phyloP scores from a whole-genome alignment of 2,888 invertebrate genomes.

The Sussaba pulchella region DNA sequence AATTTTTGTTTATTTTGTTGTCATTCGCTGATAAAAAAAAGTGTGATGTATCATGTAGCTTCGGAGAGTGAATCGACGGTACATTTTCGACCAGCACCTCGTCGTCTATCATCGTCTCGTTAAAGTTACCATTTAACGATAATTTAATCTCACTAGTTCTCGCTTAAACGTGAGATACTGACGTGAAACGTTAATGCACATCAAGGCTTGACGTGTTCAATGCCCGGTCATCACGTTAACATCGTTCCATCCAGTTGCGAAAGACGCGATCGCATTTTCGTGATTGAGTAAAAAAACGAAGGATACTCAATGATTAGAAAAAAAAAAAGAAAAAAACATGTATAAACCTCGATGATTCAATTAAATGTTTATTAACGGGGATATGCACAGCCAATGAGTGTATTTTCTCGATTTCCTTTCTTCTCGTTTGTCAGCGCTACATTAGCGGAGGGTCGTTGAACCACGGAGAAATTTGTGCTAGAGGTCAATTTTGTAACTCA shows the following conservation, averaged over 20 bases:
- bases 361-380: no score
- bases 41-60: slow-evolving; percentile 33
- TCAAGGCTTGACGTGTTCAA: slow-evolving; percentile 8
- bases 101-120: slow-evolving; percentile 11
- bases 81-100: slow-evolving; percentile 1
- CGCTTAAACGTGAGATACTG: slow-evolving; percentile 17
- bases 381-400: no score
- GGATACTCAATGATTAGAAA: no score
- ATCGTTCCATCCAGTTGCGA: slow-evolving; percentile 67
- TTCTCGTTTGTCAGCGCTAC: no score
- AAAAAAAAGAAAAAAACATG: no score
- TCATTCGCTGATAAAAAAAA: slow-evolving; percentile 41
- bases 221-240: slow-evolving; percentile 22
- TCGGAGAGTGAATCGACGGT: slow-evolving; percentile 15
- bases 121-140: slow-evolving; percentile 2
- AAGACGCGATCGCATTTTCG: slow-evolving; percentile 48
- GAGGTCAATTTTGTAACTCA: no score
- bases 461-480: no score
- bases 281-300: background rate
- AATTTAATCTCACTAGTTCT: slow-evolving; percentile 18
- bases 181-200: slow-evolving; percentile 50
- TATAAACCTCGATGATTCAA: no score
- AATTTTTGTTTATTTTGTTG: background rate
- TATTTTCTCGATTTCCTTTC: no score
- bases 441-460: no score